phyloP scores from a whole-genome alignment of 2,113 vertebrate genomes.

The Calyptomena viridis region DNA sequence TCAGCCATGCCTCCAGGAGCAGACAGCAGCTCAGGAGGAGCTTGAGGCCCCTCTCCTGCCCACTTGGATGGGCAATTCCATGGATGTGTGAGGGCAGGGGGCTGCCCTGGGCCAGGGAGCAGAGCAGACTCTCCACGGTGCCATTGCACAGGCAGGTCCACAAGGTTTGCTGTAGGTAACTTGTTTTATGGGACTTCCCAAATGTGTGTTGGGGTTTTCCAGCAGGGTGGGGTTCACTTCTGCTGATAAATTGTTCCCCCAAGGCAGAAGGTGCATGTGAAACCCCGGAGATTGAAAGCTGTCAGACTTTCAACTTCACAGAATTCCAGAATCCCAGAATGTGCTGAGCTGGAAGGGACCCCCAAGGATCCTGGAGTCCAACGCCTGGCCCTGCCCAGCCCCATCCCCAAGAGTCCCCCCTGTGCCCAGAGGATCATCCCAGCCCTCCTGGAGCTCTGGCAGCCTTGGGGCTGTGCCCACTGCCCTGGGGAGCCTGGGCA shows the following conservation, averaged over 20 bases:
- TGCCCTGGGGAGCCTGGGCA: background rate
- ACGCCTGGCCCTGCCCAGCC: background rate
- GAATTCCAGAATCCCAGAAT: background rate
- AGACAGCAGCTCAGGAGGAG: background rate
- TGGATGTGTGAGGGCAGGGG: background rate
- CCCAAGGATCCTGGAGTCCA: background rate
- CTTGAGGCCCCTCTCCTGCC: background rate
- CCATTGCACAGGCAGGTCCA: background rate
- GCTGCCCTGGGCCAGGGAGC: background rate
- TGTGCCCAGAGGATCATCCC: background rate
- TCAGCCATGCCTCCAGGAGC: background rate
- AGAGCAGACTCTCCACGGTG: rapidly evolving
- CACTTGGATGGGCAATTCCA: rapidly evolving
- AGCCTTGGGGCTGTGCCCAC: background rate
- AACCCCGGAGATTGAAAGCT: background rate
- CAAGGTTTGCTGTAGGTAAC: background rate
- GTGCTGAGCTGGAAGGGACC: background rate
- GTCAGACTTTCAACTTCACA: background rate
- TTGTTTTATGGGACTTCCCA: slow-evolving; percentile 2
- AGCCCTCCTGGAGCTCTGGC: background rate
- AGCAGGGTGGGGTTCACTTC: background rate
- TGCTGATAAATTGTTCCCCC: background rate
- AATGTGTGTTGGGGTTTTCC: background rate
- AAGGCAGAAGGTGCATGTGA: background rate
- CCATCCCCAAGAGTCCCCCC: background rate